These are phyloP conservation scores for Dolichopus griseipennis DNA, from an alignment of 2,888 invertebrate genomes.

Conservation along the genomic window DNA sequence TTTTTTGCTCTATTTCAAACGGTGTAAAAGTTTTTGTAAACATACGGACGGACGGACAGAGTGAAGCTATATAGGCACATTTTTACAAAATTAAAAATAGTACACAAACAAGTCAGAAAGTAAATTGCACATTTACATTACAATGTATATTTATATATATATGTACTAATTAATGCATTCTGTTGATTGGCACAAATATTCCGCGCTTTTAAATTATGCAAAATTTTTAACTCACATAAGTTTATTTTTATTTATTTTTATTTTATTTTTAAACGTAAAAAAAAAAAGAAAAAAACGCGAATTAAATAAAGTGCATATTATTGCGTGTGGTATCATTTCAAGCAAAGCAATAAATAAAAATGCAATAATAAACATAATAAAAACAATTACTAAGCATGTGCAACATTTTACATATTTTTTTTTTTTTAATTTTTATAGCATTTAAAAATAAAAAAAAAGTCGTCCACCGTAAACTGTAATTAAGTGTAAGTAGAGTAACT, in stretches of 20 bases:
- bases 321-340: neutral
- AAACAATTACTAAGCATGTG: neutral
- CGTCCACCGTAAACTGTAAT: constrained; percentile 3
- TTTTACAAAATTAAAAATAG: no score
- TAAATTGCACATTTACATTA: no score
- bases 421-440: neutral
- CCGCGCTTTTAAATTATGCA: neutral
- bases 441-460: neutral
- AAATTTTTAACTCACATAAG: neutral
- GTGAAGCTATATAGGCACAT: no score
- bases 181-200: neutral
- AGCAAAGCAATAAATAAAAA: neutral
- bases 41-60: no score
- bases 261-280: no score
- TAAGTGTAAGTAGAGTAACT: neutral
- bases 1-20: no score
- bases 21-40: no score
- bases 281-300: no score
- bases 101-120: no score
- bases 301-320: neutral
- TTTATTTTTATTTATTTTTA: no score
- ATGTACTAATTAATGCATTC: no score
- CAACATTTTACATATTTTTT: neutral
- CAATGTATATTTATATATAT: no score
- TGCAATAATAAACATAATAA: neutral